Percentiles rank a stretch among this genome's conserved stretches.
phyloP scores from a whole-genome alignment of 2,888 invertebrate species.

The Drosophila nr. fundita region DNA sequence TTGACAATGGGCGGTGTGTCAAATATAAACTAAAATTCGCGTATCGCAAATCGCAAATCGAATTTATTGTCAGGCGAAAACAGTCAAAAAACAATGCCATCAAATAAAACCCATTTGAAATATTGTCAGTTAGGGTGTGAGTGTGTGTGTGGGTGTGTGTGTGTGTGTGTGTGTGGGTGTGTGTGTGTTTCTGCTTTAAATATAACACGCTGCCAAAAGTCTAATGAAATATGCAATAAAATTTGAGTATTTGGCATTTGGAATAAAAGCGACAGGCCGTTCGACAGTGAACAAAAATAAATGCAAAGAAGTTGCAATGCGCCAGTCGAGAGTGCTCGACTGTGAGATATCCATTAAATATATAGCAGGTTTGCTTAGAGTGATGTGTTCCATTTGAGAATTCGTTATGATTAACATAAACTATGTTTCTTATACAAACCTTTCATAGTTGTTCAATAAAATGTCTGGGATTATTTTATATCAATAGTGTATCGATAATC shows the following conservation, averaged over 20 bases:
- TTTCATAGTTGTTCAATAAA: not conserved
- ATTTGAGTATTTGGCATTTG: constrained; percentile 72
- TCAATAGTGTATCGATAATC: not conserved
- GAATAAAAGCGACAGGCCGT: constrained; percentile 37
- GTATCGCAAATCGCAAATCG: constrained; percentile 66
- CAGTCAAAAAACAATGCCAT: constrained; percentile 47
- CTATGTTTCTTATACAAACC: not conserved
- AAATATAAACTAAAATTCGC: constrained; percentile 38
- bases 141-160: constrained; percentile 5
- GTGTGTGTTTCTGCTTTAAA: constrained; percentile 54
- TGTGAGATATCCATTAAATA: not conserved
- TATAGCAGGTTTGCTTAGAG: not conserved
- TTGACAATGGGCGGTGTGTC: constrained; percentile 8
- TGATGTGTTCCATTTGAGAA: no score
- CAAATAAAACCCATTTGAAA: constrained; percentile 67
- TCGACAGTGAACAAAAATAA: constrained; percentile 21
- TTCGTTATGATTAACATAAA: not conserved
- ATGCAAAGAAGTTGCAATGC: not conserved
- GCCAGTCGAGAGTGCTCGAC: not conserved
- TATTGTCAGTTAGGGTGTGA: constrained; percentile 58
- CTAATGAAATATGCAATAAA: constrained; percentile 82
- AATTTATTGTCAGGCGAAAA: constrained; percentile 76
- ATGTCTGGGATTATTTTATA: not conserved
- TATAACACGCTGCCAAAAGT: constrained; percentile 67
- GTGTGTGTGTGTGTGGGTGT: constrained; percentile 10